Percentiles rank a stretch among this genome's conserved stretches.
phyloP scores from a whole-genome alignment of 2,888 invertebrate species.

The Noctua pronuba region DNA sequence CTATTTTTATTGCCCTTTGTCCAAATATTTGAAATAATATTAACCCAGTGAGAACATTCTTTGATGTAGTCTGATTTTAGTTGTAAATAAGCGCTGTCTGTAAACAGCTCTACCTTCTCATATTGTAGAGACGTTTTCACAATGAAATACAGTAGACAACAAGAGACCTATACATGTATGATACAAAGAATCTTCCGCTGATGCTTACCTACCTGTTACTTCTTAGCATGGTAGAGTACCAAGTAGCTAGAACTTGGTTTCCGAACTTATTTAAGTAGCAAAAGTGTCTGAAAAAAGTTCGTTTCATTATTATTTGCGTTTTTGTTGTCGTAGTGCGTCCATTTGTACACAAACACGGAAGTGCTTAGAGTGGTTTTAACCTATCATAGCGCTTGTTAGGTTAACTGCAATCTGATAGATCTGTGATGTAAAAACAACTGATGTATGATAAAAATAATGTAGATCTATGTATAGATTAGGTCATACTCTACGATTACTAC shows the following conservation, averaged over 20 bases:
- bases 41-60: constrained; percentile 1
- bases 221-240: background rate
- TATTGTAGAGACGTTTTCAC: background rate
- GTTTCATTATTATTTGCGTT: background rate
- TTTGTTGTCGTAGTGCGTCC: background rate
- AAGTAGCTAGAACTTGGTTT: background rate
- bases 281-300: constrained; percentile 4
- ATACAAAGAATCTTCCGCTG: constrained; percentile 10
- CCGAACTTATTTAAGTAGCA: background rate
- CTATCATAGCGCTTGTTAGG: constrained; percentile 16
- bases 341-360: constrained; percentile 40
- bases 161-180: background rate
- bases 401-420: constrained; percentile 33
- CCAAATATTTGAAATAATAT: constrained; percentile 2
- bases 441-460: constrained; percentile 50
- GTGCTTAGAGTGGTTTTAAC: constrained; percentile 25
- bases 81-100: background rate
- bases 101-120: constrained; percentile 8
- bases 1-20: constrained; percentile 24
- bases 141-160: background rate
- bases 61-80: constrained; percentile 9
- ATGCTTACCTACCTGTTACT: constrained; percentile 3
- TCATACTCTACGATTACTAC: background rate
- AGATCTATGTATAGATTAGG: constrained; percentile 33
- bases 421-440: constrained; percentile 33